Evolutionary conservation across 1,140 invertebrate genomes (phyloP).

Genomic region (Caenorhabditis briggsae): DNA sequence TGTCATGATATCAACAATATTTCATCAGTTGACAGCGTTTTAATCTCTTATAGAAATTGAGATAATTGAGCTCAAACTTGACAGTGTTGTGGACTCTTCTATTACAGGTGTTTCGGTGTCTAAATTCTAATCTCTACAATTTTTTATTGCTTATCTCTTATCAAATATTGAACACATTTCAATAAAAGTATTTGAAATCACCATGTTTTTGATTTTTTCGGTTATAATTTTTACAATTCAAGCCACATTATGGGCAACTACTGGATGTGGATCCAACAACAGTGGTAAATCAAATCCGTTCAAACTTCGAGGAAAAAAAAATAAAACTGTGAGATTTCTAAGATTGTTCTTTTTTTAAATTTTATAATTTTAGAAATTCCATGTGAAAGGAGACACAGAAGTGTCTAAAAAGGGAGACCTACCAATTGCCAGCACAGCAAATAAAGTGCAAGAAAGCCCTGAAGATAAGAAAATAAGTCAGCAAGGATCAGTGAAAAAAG

Average conservation of each 20-base stretch:
- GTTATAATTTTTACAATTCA: background rate
- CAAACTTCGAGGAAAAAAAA: background rate
- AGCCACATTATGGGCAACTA: background rate
- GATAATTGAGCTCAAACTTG: no score
- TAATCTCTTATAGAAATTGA: no score
- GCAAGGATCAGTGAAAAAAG: background rate
- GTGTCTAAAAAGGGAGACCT: background rate
- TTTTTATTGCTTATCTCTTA: background rate
- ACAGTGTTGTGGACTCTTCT: no score
- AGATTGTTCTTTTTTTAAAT: background rate
- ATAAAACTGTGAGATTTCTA: background rate
- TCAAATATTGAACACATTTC: background rate
- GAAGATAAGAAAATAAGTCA: background rate
- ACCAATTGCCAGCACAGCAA: background rate
- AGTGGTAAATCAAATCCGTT: background rate
- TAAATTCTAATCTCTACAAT: no score
- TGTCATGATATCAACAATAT: no score
- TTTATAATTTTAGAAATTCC: background rate
- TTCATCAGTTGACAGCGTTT: no score
- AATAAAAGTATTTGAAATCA: background rate
- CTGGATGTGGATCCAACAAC: background rate
- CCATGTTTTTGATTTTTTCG: constrained; percentile 9
- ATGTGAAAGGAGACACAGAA: constrained; percentile 16
- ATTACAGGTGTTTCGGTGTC: no score
- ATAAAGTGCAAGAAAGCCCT: background rate